These are phyloP conservation scores for Mixornis gularis DNA, from an alignment of 2,113 vertebrate species.

Conservation along the genomic window DNA sequence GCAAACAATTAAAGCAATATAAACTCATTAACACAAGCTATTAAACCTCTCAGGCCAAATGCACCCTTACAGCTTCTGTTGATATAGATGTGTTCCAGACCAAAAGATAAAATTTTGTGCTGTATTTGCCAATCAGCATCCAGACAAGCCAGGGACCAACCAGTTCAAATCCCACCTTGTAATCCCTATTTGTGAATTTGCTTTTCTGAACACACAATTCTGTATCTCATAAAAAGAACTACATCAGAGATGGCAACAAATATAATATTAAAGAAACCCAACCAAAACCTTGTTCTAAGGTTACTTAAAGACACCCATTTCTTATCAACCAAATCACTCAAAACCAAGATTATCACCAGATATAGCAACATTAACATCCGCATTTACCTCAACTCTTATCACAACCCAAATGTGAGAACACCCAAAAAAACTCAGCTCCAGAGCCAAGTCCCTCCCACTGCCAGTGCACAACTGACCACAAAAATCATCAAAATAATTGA, in stretches of 20 bases:
- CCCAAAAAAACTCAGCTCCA: background rate
- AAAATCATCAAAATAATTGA: background rate
- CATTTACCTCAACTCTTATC: conserved; percentile 36
- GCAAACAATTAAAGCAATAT: background rate
- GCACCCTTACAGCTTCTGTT: background rate
- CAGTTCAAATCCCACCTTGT: background rate
- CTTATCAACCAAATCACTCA: conserved; percentile 21
- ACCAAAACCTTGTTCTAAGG: background rate
- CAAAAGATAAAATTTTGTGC: background rate
- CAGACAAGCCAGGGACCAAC: background rate
- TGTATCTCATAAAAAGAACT: background rate
- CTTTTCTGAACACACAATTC: background rate
- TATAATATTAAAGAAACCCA: background rate
- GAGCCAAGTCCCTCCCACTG: background rate
- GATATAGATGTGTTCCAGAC: background rate
- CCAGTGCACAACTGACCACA: background rate
- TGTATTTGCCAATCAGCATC: background rate
- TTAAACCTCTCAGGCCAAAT: background rate
- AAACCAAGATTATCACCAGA: conserved; percentile 36
- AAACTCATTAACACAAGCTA: background rate
- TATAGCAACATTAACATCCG: background rate
- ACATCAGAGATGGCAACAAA: background rate
- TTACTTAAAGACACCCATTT: background rate
- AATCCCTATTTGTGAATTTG: background rate
- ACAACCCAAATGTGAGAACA: conserved; percentile 9